phyloP scores from a whole-genome alignment of 2,888 invertebrate species.

The Lasioglossum morio region DNA sequence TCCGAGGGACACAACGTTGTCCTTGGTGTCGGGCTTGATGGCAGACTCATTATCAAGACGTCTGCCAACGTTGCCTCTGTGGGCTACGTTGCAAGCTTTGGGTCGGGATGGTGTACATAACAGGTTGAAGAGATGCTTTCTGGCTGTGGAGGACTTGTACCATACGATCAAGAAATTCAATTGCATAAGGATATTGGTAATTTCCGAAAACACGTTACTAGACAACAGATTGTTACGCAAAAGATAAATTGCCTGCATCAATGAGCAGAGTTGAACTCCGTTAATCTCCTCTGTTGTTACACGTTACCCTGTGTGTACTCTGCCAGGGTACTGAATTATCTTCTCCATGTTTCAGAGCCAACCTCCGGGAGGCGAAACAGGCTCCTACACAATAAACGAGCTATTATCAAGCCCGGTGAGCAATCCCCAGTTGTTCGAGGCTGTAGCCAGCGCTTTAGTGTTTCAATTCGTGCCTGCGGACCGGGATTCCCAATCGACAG shows the following conservation, averaged over 20 bases:
- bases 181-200: conserved; percentile 90
- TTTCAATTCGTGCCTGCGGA: conserved; percentile 92
- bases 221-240: neutral
- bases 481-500: conserved; percentile 83
- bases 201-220: neutral
- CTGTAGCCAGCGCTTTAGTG: conserved; percentile 93
- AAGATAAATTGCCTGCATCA: neutral
- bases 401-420: conserved; percentile 88
- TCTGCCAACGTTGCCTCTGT: conserved; percentile 92
- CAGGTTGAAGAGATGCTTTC: conserved; percentile 91
- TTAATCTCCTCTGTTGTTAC: too few species aligned
- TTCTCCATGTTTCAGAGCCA: conserved; percentile 88
- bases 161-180: conserved; percentile 88
- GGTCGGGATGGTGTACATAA: conserved; percentile 90
- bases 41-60: conserved; percentile 86
- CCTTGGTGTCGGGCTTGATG: conserved; percentile 83
- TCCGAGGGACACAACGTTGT: conserved; percentile 81
- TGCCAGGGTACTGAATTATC: neutral
- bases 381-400: conserved; percentile 87
- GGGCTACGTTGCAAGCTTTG: conserved; percentile 92
- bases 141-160: conserved; percentile 88
- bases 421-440: conserved; percentile 89
- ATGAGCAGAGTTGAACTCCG: too few species aligned
- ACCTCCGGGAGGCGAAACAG: conserved; percentile 91
- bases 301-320: too few species aligned